Percentiles rank a stretch among this genome's conserved stretches.
Evolutionary conservation across 2,888 invertebrate genomes (phyloP).

Genomic region (Blera fallax): DNA sequence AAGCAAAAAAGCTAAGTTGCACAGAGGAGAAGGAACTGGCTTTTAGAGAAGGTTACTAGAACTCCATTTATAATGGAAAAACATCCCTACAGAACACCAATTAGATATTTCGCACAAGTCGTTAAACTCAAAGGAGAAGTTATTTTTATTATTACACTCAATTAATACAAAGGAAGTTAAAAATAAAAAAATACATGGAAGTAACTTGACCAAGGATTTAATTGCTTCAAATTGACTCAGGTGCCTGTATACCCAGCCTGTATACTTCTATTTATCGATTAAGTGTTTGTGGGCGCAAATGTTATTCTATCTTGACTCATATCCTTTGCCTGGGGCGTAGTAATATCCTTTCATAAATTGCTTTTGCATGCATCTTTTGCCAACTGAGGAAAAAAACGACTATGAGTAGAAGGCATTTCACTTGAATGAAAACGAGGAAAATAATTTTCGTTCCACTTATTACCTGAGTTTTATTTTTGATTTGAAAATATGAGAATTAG

Average conservation of each 20-base stretch:
- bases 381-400: neutral
- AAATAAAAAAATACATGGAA: too few relatives aligned
- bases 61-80: too few relatives aligned
- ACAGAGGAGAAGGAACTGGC: too few relatives aligned
- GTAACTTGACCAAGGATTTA: constrained; percentile 4
- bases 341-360: constrained; percentile 65
- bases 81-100: too few relatives aligned
- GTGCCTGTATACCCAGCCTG: constrained; percentile 9
- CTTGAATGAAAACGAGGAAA: neutral
- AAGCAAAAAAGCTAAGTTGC: too few relatives aligned
- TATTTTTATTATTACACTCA: too few relatives aligned
- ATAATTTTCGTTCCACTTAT: neutral
- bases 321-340: constrained; percentile 53
- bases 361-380: constrained; percentile 26
- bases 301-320: constrained; percentile 61
- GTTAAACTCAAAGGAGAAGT: too few relatives aligned
- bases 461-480: neutral
- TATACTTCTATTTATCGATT: constrained; percentile 28
- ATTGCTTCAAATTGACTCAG: constrained; percentile 13
- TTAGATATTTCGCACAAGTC: too few relatives aligned
- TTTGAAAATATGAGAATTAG: neutral
- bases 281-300: constrained; percentile 60
- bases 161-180: too few relatives aligned
- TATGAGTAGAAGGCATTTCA: neutral
- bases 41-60: too few relatives aligned